Evolutionary conservation across 1,140 invertebrate genomes (phyloP).

Genomic region (Lepidurus arcticus): DNA sequence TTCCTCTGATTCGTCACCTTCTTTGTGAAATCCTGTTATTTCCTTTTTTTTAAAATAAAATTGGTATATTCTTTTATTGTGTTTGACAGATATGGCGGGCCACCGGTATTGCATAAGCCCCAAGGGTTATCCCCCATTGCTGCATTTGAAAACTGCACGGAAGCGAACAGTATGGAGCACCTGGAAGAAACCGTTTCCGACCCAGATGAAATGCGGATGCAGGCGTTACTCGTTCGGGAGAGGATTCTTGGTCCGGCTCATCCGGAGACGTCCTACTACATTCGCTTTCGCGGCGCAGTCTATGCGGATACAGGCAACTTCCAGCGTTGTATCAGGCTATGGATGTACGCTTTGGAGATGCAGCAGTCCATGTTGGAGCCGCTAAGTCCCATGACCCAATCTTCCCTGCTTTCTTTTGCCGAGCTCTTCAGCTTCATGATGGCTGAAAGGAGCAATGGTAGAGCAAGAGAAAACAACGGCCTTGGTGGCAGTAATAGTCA

Average conservation of each 20-base stretch:
- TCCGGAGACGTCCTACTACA: conserved; percentile 94
- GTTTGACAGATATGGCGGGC: conserved; percentile 48
- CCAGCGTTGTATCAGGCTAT: conserved; percentile 80
- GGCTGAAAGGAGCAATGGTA: conserved; percentile 51
- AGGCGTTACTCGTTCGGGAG: conserved; percentile 86
- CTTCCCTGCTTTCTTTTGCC: conserved; percentile 84
- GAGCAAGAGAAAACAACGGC: conserved; percentile 27
- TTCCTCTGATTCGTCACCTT: conserved; percentile 27
- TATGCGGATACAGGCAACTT: conserved; percentile 93
- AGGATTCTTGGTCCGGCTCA: conserved; percentile 86
- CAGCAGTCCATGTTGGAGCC: conserved; percentile 84
- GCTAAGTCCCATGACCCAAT: conserved; percentile 91
- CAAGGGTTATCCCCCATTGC: conserved; percentile 60
- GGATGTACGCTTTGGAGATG: conserved; percentile 96
- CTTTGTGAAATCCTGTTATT: conserved; percentile 4
- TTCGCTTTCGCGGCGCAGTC: conserved; percentile 84
- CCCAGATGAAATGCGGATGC: conserved; percentile 94
- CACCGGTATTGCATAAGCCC: conserved; percentile 60
- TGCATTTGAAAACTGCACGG: conserved; percentile 80
- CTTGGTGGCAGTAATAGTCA: conserved; percentile 5
- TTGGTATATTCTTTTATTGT: conserved; percentile 29
- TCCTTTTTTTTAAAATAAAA: conserved; percentile 32
- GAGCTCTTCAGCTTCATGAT: conserved; percentile 94
- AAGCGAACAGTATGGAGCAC: conserved; percentile 69
- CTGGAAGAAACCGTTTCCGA: conserved; percentile 82